Evolutionary conservation across 53 echinoderm and acorn worm species (phyloP), one percentile per base, ranked within the genome.

Genomic region (Hippasteria phrygiana): DNA sequence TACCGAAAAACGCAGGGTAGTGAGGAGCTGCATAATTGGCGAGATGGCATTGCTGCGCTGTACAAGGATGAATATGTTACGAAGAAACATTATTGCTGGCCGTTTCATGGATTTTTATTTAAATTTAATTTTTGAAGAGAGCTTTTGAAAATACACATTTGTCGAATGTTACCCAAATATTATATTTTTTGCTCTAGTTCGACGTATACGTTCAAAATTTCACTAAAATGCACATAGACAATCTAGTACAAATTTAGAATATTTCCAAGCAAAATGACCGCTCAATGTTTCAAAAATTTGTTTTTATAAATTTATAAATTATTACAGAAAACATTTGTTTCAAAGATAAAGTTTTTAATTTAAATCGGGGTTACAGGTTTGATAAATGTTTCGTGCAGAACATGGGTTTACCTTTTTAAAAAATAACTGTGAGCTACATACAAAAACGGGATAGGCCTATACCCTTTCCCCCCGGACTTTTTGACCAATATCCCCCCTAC

Each of bases 41-140:
- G 79, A 56, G 24, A 79, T 79, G 10, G 79, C 59, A 79, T 79
- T 79, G 59, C 79, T 79, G 3, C 62, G 40, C 62, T 79, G 62
- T 55, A 36, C 3, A 70, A 37, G 16, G 39, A 70, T 37, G 35
- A 37, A 70, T n/a, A 27, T 62, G 1, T 62, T 56, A 56, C 3
- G 4, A 56, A 12, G 22, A 56, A n/a, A 56, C 59, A 59, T 16
- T 54, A 26, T 59, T 59, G 22, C 26, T 24, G n/a, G 59, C 51
- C 51, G 2, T 51, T 51, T 51, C 51, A 51, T 51, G 20, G 13
- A 51, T 12, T 51, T 51, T 51, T 51, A 51, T 51, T 51, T 51
- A 51, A 51, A 17, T 51, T 51, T 17, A 51, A 4, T 51, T 6
- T 51, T 6, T 12, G 13, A 51, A 51, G 3, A 51, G 51, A 14